Conservation (phyloP, 2,113 vertebrate species). For the Archocentrus centrarchus region DNA sequence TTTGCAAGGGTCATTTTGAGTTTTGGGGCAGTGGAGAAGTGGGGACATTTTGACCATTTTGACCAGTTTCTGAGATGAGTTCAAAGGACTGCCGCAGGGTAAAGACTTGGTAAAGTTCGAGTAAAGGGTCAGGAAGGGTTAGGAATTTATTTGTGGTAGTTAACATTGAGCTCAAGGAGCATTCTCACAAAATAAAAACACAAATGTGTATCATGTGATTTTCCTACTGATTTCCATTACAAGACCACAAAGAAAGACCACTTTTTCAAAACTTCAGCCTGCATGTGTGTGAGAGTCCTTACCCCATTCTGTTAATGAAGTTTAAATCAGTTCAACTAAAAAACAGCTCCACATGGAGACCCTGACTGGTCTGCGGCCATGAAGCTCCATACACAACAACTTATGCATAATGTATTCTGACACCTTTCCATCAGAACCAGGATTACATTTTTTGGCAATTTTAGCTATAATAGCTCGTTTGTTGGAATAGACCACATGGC, state of each 20-base stretch:
- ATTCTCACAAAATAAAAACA: not conserved
- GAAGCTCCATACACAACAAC: too few species aligned
- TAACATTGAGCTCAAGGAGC: not conserved
- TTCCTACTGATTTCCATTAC: not conserved
- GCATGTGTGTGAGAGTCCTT: not conserved
- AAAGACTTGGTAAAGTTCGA: not conserved
- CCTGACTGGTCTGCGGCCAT: too few species aligned
- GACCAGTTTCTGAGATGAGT: too few species aligned
- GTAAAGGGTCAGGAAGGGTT: not conserved
- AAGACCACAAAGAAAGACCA: not conserved
- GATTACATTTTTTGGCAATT: too few species aligned
- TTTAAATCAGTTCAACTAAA: not conserved
- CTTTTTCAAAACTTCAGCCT: not conserved
- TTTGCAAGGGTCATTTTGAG: not conserved
- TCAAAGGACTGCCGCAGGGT: not conserved
- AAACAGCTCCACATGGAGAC: too few species aligned
- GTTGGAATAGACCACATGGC: too few species aligned
- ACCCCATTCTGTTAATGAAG: not conserved
- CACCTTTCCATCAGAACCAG: too few species aligned
- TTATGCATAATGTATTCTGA: too few species aligned
- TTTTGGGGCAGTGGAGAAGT: not conserved
- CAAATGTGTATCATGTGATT: not conserved
- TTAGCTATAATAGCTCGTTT: too few species aligned
- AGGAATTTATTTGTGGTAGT: not conserved
- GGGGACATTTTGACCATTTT: not conserved